Percentiles rank a stretch among this genome's conserved stretches.
Evolutionary conservation across 2,797 vertebrate genomes (phyloP).

Genomic region (Sebastes goodei): DNA sequence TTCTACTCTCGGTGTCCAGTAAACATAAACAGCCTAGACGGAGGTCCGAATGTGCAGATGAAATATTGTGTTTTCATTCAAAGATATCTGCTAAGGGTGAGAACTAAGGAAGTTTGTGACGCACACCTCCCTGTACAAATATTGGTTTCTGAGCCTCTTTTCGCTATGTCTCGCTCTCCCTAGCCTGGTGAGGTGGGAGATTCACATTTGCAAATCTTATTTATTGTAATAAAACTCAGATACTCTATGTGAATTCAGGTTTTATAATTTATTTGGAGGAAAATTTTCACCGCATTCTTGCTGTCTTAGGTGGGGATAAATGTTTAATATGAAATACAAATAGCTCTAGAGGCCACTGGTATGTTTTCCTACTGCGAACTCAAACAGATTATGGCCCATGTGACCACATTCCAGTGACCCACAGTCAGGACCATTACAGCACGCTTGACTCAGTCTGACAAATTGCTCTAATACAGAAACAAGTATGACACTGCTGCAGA

Average conservation of each 20-base stretch:
- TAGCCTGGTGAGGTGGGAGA: background rate
- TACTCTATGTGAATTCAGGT: background rate
- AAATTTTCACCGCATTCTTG: background rate
- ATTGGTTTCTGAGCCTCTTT: background rate
- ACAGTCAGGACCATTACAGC: constrained; percentile 44
- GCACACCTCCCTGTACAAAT: background rate
- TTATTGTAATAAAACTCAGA: background rate
- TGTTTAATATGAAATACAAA: constrained; percentile 3
- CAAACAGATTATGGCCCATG: constrained; percentile 58
- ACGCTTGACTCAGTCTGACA: constrained; percentile 39
- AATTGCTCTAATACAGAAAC: constrained; percentile 43
- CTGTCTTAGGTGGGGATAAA: constrained; percentile 6
- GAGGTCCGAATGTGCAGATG: background rate
- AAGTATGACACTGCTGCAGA: constrained; percentile 8
- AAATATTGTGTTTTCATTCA: background rate
- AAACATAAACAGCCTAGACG: background rate
- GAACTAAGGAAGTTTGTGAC: background rate
- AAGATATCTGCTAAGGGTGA: background rate
- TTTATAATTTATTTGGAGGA: background rate
- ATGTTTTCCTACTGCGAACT: constrained; percentile 53
- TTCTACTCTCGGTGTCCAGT: background rate
- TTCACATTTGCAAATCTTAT: background rate
- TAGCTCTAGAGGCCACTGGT: background rate
- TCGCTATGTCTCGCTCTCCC: background rate
- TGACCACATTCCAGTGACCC: constrained; percentile 70